phyloP scores from a whole-genome alignment of 2,797 vertebrate genomes.

The Glossophaga mutica region DNA sequence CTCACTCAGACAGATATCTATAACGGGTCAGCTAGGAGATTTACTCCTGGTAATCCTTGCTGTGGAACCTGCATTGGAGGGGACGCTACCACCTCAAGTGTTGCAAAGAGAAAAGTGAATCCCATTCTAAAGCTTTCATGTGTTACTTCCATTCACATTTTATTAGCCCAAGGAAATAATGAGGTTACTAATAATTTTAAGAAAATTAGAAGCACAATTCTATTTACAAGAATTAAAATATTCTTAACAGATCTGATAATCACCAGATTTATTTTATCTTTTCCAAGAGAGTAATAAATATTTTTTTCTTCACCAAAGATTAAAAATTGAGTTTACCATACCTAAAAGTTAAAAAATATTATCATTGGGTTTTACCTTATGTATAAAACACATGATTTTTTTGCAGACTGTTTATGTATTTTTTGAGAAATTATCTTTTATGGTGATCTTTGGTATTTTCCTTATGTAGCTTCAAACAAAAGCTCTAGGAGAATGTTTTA shows the following conservation, averaged over 20 bases:
- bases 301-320: background rate
- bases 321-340: background rate
- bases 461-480: background rate
- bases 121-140: background rate
- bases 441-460: background rate
- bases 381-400: background rate
- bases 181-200: background rate
- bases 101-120: background rate
- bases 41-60: background rate
- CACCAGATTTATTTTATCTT: background rate
- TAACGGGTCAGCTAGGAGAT: background rate
- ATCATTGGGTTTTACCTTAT: background rate
- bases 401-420: background rate
- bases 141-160: background rate
- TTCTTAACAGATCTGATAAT: background rate
- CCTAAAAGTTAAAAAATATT: background rate
- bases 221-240: background rate
- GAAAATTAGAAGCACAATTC: background rate
- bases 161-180: background rate
- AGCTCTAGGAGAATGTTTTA: background rate
- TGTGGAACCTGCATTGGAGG: background rate
- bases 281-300: background rate
- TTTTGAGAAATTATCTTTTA: background rate
- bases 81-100: background rate
- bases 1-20: background rate